Percentiles rank a stretch among this genome's conserved stretches.
Conservation (phyloP, 2,888 invertebrate genomes). For the Lasioglossum marginatum region DNA sequence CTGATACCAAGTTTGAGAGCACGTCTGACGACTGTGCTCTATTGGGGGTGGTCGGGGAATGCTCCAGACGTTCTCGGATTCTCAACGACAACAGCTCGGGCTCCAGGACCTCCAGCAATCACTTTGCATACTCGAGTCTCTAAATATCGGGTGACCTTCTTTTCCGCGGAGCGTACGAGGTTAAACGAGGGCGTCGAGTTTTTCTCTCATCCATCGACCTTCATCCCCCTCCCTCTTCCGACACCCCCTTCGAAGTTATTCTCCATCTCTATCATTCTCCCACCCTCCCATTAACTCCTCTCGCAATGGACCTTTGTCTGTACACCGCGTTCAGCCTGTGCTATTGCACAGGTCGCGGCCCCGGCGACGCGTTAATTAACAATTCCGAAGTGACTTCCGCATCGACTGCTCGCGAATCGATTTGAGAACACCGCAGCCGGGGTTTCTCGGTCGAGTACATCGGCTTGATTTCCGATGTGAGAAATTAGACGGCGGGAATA, state of each 20-base stretch:
- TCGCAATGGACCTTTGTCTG: background rate
- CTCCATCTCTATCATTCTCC: background rate
- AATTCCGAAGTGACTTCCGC: slow-evolving; percentile 53
- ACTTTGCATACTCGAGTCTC: slow-evolving; percentile 40
- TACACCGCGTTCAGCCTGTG: slow-evolving; percentile 2
- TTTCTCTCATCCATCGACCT: slow-evolving; percentile 30
- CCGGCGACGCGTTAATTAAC: slow-evolving; percentile 51
- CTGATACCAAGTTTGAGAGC: background rate
- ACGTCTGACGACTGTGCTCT: background rate
- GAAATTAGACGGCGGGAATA: slow-evolving; percentile 23
- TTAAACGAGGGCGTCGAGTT: slow-evolving; percentile 51
- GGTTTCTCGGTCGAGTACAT: slow-evolving; percentile 23
- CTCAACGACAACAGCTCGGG: background rate
- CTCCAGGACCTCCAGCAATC: slow-evolving; percentile 4
- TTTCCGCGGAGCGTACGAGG: slow-evolving; percentile 18
- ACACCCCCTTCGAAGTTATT: background rate
- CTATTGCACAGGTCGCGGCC: slow-evolving; percentile 10
- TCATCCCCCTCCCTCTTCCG: background rate
- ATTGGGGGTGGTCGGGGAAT: background rate
- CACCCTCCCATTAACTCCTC: background rate
- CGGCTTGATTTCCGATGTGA: slow-evolving; percentile 28
- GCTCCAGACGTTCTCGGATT: background rate
- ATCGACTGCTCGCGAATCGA: slow-evolving; percentile 50
- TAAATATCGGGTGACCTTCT: slow-evolving; percentile 45
- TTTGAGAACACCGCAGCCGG: slow-evolving; percentile 27